Evolutionary conservation across 2,888 invertebrate genomes (phyloP).

Genomic region (Drosophila prolongata): DNA sequence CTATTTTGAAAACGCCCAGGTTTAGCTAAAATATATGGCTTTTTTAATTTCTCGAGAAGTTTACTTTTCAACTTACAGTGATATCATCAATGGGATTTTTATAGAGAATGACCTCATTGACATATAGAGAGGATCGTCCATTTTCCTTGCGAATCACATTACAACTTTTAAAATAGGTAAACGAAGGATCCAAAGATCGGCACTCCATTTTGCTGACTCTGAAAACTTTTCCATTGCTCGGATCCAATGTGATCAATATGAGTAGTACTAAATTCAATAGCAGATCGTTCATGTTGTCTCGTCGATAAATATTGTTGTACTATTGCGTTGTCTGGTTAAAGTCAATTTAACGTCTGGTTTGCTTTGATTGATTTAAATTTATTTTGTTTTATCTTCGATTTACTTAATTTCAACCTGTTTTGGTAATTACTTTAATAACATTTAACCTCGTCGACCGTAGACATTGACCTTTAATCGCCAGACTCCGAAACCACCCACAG

Average conservation of each 20-base stretch:
- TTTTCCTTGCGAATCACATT: slow-evolving; percentile 19
- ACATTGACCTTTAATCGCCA: slow-evolving; percentile 23
- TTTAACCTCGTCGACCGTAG: slow-evolving; percentile 18
- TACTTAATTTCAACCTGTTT: neutral
- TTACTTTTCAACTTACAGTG: slow-evolving; percentile 35
- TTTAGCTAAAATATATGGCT: slow-evolving; percentile 21
- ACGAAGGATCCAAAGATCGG: slow-evolving; percentile 26
- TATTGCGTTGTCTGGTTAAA: neutral
- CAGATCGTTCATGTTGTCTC: slow-evolving; percentile 20
- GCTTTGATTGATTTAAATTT: neutral
- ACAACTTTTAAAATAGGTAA: slow-evolving; percentile 39
- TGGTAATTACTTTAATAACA: slow-evolving; percentile 1
- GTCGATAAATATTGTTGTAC: neutral
- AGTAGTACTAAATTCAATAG: neutral
- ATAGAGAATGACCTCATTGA: slow-evolving; percentile 25
- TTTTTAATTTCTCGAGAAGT: neutral
- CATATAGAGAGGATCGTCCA: slow-evolving; percentile 18
- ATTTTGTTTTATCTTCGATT: neutral
- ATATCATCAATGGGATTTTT: slow-evolving; percentile 47
- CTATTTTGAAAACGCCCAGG: slow-evolving; percentile 22
- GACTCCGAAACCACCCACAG: slow-evolving; percentile 14
- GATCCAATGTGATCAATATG: neutral
- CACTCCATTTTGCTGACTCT: slow-evolving; percentile 38
- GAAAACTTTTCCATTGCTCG: slow-evolving; percentile 15
- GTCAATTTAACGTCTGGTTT: slow-evolving; percentile 8